A percentile compares a stretch with the other conserved stretches of the same genome.
These are phyloP conservation scores for Pachyuromys duprasi DNA, from an alignment of 2,797 vertebrate species.

Conservation along the genomic window DNA sequence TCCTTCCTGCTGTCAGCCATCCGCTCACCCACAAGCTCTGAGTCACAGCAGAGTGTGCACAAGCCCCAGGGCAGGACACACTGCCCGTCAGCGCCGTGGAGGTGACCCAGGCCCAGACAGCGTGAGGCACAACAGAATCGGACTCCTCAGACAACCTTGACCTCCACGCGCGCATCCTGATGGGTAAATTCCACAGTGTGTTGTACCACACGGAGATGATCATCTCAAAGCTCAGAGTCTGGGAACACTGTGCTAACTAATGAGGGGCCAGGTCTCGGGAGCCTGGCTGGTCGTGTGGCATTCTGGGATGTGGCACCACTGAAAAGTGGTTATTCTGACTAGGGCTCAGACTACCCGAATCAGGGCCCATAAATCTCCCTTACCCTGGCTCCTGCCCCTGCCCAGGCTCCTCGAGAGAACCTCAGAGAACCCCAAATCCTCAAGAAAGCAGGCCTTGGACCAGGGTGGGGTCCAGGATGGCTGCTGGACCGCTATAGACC, in stretches of 20 bases:
- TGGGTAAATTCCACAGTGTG: neutral
- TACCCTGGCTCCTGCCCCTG: neutral
- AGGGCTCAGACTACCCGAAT: neutral
- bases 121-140: too few relatives aligned
- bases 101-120: neutral
- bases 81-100: neutral
- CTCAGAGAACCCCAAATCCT: neutral
- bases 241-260: too few relatives aligned
- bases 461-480: neutral
- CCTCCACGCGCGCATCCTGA: rapidly evolving
- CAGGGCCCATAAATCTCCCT: neutral
- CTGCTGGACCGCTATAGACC: too few relatives aligned
- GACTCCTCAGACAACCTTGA: neutral
- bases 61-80: neutral
- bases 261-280: too few relatives aligned
- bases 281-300: too few relatives aligned
- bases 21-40: neutral
- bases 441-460: neutral
- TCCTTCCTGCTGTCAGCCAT: neutral
- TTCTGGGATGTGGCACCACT: too few relatives aligned
- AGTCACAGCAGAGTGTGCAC: neutral
- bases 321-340: neutral
- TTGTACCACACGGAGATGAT: too few relatives aligned
- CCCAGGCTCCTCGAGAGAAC: neutral
- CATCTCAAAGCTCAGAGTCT: too few relatives aligned